Percentiles rank a stretch among this genome's conserved stretches.
Evolutionary conservation across 2,797 vertebrate species (phyloP).

Genomic region (Eulemur mongoz): DNA sequence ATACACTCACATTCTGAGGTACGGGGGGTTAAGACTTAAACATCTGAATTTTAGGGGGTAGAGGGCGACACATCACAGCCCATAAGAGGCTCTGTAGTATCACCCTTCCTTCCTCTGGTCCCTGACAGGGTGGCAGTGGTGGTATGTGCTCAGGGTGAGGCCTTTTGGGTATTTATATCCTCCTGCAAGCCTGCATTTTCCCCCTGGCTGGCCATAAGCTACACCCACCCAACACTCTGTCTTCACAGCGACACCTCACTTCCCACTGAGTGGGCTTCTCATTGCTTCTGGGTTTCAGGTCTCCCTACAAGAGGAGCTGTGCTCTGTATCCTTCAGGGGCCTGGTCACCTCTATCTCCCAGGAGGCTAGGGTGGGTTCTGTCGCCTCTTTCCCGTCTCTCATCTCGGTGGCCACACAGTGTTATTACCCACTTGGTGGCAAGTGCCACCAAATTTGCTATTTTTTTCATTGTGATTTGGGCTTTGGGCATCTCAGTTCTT

Average conservation of each 20-base stretch:
- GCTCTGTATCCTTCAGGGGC: neutral
- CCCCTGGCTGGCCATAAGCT: neutral
- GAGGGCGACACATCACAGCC: neutral
- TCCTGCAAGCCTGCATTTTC: neutral
- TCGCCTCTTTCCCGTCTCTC: neutral
- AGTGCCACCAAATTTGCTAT: neutral
- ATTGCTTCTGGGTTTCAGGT: neutral
- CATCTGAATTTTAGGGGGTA: neutral
- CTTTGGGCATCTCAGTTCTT: neutral
- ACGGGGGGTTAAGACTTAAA: neutral
- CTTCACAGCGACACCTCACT: too few species aligned
- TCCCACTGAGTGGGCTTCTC: neutral
- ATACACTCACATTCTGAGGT: neutral
- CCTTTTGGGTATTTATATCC: neutral
- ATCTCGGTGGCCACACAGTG: neutral
- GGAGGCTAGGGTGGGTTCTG: neutral
- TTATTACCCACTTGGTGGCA: neutral
- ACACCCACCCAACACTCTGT: neutral
- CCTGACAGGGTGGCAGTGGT: too few species aligned
- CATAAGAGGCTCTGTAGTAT: neutral
- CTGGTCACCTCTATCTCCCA: too few species aligned
- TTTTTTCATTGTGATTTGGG: neutral
- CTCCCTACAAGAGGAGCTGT: neutral
- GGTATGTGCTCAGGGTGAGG: neutral
- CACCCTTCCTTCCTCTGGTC: neutral